Conservation (phyloP, 1,140 invertebrate species). For the Planococcus citri region DNA sequence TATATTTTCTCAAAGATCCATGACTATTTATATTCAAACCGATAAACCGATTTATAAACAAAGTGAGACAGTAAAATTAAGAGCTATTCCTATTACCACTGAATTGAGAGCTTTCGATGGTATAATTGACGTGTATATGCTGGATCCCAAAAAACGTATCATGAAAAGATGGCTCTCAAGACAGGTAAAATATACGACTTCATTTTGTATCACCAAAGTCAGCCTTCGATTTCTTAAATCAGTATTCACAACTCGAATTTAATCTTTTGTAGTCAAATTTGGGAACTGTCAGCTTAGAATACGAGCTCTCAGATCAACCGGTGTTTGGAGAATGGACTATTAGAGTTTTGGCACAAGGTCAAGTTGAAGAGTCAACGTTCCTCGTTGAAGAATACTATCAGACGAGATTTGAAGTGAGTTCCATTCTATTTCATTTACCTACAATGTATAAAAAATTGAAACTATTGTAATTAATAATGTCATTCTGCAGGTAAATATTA, state of each 20-base stretch:
- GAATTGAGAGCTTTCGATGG: constrained; percentile 75
- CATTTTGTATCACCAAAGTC: no score
- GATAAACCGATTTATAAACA: constrained; percentile 94
- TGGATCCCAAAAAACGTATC: constrained; percentile 72
- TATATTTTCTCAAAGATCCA: constrained; percentile 71
- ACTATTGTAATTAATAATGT: constrained; percentile 12
- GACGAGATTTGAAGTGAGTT: constrained; percentile 74
- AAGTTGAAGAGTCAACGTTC: constrained; percentile 73
- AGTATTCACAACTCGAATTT: no score
- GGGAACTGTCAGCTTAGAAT: constrained; percentile 80
- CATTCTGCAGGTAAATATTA: constrained; percentile 68
- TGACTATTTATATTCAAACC: constrained; percentile 90
- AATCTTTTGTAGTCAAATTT: constrained; percentile 56
- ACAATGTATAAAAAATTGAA: no score
- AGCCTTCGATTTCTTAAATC: no score
- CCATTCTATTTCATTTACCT: no score
- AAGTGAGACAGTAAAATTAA: constrained; percentile 73
- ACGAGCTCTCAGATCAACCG: constrained; percentile 81
- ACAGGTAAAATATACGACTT: constrained; percentile 39
- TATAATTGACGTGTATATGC: constrained; percentile 77
- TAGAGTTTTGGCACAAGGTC: constrained; percentile 72
- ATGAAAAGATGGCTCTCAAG: constrained; percentile 82
- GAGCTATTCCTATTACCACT: constrained; percentile 78
- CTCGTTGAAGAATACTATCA: constrained; percentile 90
- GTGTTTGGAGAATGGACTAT: constrained; percentile 86